phyloP scores from a whole-genome alignment of 2,113 vertebrate genomes.

The Synodontis membranacea region DNA sequence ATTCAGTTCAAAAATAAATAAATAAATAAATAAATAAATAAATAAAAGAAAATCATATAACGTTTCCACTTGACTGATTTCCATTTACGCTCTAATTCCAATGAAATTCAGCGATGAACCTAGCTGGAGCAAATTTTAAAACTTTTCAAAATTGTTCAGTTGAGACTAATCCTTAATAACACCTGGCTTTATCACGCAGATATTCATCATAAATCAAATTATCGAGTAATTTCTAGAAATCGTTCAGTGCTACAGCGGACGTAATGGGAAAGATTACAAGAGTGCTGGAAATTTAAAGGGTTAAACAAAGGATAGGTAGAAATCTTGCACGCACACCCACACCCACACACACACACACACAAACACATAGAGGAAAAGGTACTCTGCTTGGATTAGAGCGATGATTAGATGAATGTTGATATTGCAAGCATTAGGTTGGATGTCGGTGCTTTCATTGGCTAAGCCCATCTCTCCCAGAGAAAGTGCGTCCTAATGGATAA shows the following conservation, averaged over 20 bases:
- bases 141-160: neutral
- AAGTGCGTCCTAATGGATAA: slow-evolving; percentile 55
- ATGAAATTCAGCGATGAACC: neutral
- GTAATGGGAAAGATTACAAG: neutral
- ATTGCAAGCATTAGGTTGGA: slow-evolving; percentile 42
- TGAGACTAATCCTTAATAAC: neutral
- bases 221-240: neutral
- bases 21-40: neutral
- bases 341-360: neutral
- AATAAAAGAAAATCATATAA: neutral
- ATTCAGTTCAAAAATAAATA: neutral
- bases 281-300: neutral
- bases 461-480: slow-evolving; percentile 32
- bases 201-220: neutral
- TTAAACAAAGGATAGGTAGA: neutral
- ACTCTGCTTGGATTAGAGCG: slow-evolving; percentile 29
- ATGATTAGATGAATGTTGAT: slow-evolving; percentile 46
- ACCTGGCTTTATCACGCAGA: neutral
- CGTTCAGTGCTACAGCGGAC: neutral
- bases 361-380: slow-evolving; percentile 11
- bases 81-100: slow-evolving; percentile 9
- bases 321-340: neutral
- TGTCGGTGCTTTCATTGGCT: slow-evolving; percentile 37
- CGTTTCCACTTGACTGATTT: slow-evolving; percentile 1
- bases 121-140: neutral